Evolutionary conservation across 2,888 invertebrate species (phyloP).

Genomic region (Rhaphigaster nebulosa): DNA sequence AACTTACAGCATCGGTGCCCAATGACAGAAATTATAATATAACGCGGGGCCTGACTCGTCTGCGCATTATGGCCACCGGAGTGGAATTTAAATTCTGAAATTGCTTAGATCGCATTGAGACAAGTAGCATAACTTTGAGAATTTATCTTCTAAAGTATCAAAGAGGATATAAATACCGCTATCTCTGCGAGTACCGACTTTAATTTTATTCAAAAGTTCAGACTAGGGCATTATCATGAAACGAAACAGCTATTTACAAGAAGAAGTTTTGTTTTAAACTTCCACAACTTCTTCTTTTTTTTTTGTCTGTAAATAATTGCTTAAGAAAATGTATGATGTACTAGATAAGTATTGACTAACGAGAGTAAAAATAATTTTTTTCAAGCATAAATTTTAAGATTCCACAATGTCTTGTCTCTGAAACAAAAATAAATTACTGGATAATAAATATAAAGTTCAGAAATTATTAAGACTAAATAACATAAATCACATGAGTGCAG

Average conservation of each 20-base stretch:
- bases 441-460: too few species aligned
- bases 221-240: neutral
- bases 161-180: neutral
- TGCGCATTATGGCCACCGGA: neutral
- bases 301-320: too few species aligned
- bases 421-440: too few species aligned
- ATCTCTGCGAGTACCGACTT: neutral
- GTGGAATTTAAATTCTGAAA: constrained; percentile 24
- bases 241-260: neutral
- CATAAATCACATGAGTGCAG: too few species aligned
- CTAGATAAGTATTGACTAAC: too few species aligned
- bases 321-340: too few species aligned
- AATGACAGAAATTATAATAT: constrained; percentile 20
- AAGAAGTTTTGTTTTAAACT: neutral
- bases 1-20: neutral
- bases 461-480: too few species aligned
- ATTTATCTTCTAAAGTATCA: neutral
- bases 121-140: constrained; percentile 11
- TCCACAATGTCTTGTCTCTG: too few species aligned
- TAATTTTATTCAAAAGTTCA: constrained; percentile 7
- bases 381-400: too few species aligned
- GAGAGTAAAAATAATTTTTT: too few species aligned
- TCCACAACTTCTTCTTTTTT: neutral
- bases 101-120: neutral
- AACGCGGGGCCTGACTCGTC: neutral